Conservation (phyloP, 2,113 vertebrate genomes). For the Aepyceros melampus region DNA sequence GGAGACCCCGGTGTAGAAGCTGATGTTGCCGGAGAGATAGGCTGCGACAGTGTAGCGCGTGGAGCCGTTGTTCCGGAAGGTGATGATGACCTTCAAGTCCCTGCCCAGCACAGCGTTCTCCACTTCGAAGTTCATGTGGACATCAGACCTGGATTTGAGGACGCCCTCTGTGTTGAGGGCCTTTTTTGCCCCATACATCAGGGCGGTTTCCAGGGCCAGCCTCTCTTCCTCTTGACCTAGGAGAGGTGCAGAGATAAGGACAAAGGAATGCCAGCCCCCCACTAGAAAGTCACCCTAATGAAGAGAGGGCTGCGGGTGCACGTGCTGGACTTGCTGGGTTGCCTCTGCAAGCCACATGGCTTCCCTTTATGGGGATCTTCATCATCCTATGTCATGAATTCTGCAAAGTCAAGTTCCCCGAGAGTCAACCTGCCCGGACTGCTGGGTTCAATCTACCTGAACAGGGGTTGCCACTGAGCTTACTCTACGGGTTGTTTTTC, state of each 20-base stretch:
- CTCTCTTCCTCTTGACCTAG: constrained; percentile 91
- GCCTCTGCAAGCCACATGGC: too few species aligned
- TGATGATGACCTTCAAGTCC: constrained; percentile 87
- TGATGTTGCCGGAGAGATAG: constrained; percentile 89
- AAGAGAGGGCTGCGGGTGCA: fast-evolving
- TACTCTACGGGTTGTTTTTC: background rate
- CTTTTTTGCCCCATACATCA: constrained; percentile 88
- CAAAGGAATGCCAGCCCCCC: background rate
- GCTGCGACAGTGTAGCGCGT: constrained; percentile 77
- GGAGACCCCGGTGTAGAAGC: constrained; percentile 93
- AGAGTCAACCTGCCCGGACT: background rate
- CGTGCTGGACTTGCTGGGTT: fast-evolving
- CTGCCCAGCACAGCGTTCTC: constrained; percentile 85
- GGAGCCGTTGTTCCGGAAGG: constrained; percentile 84
- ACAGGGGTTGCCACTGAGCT: background rate
- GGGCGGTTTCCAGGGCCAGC: constrained; percentile 89
- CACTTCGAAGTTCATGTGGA: constrained; percentile 85
- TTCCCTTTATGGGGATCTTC: background rate
- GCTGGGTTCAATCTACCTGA: background rate
- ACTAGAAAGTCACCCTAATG: background rate
- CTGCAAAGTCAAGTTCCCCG: background rate
- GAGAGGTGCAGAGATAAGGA: constrained; percentile 40
- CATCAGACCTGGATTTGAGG: constrained; percentile 67
- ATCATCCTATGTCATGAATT: fast-evolving
- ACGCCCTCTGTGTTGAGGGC: constrained; percentile 73